These are phyloP conservation scores for Chloropsis cyanopogon DNA, from an alignment of 2,113 vertebrate species.

Conservation along the genomic window DNA sequence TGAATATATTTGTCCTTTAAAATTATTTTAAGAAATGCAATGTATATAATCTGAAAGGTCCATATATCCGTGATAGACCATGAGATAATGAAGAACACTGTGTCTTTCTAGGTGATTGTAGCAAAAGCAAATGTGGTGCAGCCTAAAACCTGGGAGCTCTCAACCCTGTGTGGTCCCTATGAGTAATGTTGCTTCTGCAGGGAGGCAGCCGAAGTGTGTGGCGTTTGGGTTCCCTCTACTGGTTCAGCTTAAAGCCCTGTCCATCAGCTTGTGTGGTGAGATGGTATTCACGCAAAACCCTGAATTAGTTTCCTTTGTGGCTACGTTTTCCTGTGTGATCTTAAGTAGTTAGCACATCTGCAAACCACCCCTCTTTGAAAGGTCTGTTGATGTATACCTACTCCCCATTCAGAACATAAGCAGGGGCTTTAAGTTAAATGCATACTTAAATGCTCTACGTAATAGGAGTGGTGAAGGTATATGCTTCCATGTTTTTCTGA, in stretches of 20 bases:
- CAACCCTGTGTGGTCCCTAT: rapidly evolving
- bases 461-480: background rate
- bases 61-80: background rate
- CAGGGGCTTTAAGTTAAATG: background rate
- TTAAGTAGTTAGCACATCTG: background rate
- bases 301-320: background rate
- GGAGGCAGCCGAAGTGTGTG: background rate
- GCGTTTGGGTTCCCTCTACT: slow-evolving; percentile 17
- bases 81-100: rapidly evolving
- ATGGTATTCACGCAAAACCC: background rate
- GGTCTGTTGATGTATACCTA: background rate
- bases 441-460: background rate
- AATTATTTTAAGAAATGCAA: background rate
- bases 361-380: background rate
- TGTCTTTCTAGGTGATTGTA: background rate
- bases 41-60: background rate
- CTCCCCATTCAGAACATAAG: background rate
- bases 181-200: background rate
- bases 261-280: background rate
- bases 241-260: background rate
- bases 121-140: background rate
- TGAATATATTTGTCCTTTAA: background rate
- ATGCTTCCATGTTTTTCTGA: background rate
- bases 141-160: background rate
- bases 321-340: background rate